Conservation (phyloP, 2,888 invertebrate genomes). For the Zeuzera pyrina region DNA sequence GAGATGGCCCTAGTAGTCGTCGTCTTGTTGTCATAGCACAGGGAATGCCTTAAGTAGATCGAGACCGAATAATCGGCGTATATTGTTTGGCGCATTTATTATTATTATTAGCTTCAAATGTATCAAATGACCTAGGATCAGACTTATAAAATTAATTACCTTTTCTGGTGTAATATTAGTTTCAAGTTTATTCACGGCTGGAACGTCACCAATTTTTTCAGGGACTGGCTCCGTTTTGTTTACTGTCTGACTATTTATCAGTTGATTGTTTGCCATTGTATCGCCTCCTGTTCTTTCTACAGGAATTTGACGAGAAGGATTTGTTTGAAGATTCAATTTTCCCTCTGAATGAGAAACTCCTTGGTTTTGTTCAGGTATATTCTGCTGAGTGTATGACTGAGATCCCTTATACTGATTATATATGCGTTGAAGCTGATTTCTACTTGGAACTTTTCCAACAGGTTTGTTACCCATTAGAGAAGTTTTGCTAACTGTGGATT, state of each 20-base stretch:
- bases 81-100: too few relatives aligned
- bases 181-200: slow-evolving; percentile 22
- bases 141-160: too few relatives aligned
- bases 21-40: too few relatives aligned
- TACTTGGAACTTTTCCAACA: slow-evolving; percentile 37
- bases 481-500: slow-evolving; percentile 53
- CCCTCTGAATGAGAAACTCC: slow-evolving; percentile 38
- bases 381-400: slow-evolving; percentile 50
- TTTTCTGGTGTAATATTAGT: slow-evolving; percentile 15
- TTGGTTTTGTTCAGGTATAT: slow-evolving; percentile 25
- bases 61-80: slow-evolving; percentile 3
- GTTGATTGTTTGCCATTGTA: slow-evolving; percentile 28
- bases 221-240: slow-evolving; percentile 21
- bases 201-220: slow-evolving; percentile 38
- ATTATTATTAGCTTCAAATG: too few relatives aligned
- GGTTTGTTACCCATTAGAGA: slow-evolving; percentile 36
- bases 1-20: too few relatives aligned
- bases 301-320: slow-evolving; percentile 21
- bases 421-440: slow-evolving; percentile 46
- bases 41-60: not conserved
- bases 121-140: too few relatives aligned
- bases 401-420: slow-evolving; percentile 59
- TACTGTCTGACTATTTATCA: slow-evolving; percentile 13
- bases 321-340: slow-evolving; percentile 25
- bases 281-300: slow-evolving; percentile 52